Evolutionary conservation across 2,113 vertebrate genomes (phyloP).

Genomic region (Proteles cristata): DNA sequence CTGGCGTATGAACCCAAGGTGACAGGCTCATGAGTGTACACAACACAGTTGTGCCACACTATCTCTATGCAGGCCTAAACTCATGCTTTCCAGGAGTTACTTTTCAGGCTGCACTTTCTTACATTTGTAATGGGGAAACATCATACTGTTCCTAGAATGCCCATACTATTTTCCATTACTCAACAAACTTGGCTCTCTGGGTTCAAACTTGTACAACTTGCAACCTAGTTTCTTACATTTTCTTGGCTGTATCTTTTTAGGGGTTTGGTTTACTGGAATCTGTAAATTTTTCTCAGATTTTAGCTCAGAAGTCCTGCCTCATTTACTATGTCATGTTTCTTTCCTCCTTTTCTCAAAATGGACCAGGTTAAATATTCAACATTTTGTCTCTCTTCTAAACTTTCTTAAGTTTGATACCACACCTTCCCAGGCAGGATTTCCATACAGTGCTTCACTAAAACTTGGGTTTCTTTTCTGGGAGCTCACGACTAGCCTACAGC

Average conservation of each 20-base stretch:
- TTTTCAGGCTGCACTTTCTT: neutral
- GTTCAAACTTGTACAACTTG: neutral
- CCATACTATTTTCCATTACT: constrained; percentile 9
- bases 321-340: neutral
- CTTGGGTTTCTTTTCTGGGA: neutral
- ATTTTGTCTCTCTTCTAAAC: neutral
- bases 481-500: neutral
- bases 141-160: neutral
- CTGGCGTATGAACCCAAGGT: neutral
- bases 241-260: neutral
- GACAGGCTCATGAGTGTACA: neutral
- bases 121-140: neutral
- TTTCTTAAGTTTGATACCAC: constrained; percentile 6
- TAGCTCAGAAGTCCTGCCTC: neutral
- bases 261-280: neutral
- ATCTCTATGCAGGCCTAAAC: neutral
- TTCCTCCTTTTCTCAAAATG: constrained; percentile 3
- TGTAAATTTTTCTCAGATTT: constrained; percentile 30
- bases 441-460: neutral
- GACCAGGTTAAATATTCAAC: constrained; percentile 4
- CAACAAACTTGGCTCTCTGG: neutral
- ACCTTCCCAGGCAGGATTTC: neutral
- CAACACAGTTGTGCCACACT: fast-evolving
- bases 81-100: neutral
- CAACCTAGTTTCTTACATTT: neutral